phyloP scores from a whole-genome alignment of 2,113 vertebrate genomes.

The Scopus umbretta region DNA sequence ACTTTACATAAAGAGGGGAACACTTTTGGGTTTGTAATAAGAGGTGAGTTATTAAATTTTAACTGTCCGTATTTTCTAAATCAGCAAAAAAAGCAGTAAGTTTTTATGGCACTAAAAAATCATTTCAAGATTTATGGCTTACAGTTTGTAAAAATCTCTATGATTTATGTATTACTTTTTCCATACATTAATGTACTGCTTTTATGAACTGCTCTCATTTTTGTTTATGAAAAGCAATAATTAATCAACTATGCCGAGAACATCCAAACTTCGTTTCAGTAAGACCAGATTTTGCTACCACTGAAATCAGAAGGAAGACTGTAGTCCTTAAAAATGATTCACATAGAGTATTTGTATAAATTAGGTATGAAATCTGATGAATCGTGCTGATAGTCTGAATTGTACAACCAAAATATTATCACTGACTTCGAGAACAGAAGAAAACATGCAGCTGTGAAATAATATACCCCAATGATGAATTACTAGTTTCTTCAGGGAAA shows the following conservation, averaged over 20 bases:
- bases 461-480: not conserved
- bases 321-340: not conserved
- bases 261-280: not conserved
- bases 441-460: not conserved
- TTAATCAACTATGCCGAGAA: not conserved
- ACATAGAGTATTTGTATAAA: not conserved
- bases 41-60: conserved; percentile 78
- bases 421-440: not conserved
- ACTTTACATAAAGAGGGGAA: conserved; percentile 98
- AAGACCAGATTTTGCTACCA: not conserved
- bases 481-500: not conserved
- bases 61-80: not conserved
- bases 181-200: not conserved
- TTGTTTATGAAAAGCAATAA: not conserved
- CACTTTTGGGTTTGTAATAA: conserved; percentile 96
- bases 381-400: not conserved
- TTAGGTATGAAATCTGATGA: not conserved
- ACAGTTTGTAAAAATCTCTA: not conserved
- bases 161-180: not conserved
- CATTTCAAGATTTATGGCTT: not conserved
- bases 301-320: not conserved
- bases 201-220: not conserved
- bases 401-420: not conserved
- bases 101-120: not conserved
- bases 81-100: accelerated